Base-by-base conservation (phyloP, 1,140 invertebrate genomes). In the Hormaphis cornu region DNA sequence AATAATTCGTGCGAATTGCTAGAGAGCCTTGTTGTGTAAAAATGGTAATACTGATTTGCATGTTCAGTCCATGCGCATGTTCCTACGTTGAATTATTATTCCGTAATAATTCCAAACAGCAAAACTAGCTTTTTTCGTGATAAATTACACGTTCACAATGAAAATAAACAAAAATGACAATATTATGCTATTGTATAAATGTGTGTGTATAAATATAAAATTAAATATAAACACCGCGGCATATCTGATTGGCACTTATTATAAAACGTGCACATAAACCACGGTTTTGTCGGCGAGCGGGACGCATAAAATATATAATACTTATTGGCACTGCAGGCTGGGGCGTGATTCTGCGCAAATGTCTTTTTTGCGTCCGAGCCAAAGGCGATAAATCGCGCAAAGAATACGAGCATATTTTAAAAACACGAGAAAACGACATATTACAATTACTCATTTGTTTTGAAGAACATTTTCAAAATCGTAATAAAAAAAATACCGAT, bases 311-410 rank as follows among this genome's bases (percentile, higher is more conserved):
- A 35, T 20, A n/a, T n/a, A n/a, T n/a, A n/a, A n/a, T n/a, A n/a
- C n/a, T n/a, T n/a, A n/a, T 66, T 66, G 61, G 61, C 61, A 66
- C n/a, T n/a, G n/a, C n/a, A n/a, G n/a, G n/a, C n/a, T 26, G 44
- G 24, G 3, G n/a, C 22, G 44, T 50, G 61, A 66, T 66, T 50
- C 35, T 48, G 18, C 18, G 61, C 61, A 66, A 66, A 66, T 66
- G 61, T 66, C 61, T 66, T 66, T 66, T 66, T 66, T 66, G 61
- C 61, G 61, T 50, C 44, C 28, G 61, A 66, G 61, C 61, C 61
- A 66, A 50, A 7, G 18, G 61, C 44, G 22, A 66, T 66, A 66
- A 50, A 66, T 66, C 61, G 40, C 44, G 18, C 14, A 7, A n/a
- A 30, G 28, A 48, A 66, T 8, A 35, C 18, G n/a, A 50, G 50